Evolutionary conservation across 1,140 invertebrate species (phyloP), one percentile per base, ranked within the genome.

Genomic region (Hypsibius dujardini): DNA sequence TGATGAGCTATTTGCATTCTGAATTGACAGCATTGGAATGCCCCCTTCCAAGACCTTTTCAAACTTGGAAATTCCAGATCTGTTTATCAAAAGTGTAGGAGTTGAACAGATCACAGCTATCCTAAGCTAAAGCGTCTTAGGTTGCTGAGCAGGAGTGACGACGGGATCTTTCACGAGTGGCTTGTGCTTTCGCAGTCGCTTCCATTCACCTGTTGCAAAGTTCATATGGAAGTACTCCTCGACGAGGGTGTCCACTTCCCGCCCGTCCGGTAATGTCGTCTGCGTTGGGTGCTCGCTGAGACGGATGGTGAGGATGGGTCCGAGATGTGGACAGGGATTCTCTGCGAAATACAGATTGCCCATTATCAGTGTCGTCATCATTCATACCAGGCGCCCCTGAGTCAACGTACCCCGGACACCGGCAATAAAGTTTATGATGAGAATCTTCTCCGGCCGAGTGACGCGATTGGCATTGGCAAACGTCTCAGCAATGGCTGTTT

Each of bases 381-480:
- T n/a, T n/a, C n/a, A n/a, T n/a, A n/a, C n/a, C n/a, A n/a, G n/a
- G n/a, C n/a, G n/a, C n/a, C n/a, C n/a, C n/a, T n/a, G n/a, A n/a
- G n/a, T n/a, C n/a, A n/a, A 76, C 75, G 76, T 81, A 90, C 89
- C 89, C 83, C 90, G 85, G 2, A 90, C 90, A 1, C 94, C 94
- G 74, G 93, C 93, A 90, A 98, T 96, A 76, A 98, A 98, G 73
- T 93, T 92, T 45, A 98, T 84, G 77, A 98, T 98, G 47, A 96
- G 86, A 56, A 93, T 92, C 78, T 97, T 97, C 76, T 97, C 93
- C 1, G 92, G 92, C 74, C 93, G 81, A 1, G 92, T 95, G 56
- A 96, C 91, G 79, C 90, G 88, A 78, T 96, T 96, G 46, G 92
- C 92, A 74, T 88, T 92, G 72, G 88, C 84, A 83, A 97, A 97